Conservation (phyloP, 1,140 invertebrate species). For the Nasonia giraulti region DNA sequence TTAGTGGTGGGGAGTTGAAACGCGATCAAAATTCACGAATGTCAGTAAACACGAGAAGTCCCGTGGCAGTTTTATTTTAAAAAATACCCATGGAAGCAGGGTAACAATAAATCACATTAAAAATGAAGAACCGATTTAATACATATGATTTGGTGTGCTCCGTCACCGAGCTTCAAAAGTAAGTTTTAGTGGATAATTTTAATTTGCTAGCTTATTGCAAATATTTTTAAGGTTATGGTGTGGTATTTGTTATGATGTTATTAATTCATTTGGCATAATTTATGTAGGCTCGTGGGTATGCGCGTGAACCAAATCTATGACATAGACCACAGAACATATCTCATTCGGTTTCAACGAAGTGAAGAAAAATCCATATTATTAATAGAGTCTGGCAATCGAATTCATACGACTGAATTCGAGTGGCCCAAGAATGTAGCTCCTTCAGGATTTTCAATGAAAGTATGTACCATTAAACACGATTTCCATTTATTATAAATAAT, state of each 20-base stretch:
- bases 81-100: conserved; percentile 10
- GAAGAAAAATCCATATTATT: conserved; percentile 92
- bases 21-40: background rate
- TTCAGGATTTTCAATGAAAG: conserved; percentile 98
- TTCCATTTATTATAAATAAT: background rate
- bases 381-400: conserved; percentile 94
- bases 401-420: conserved; percentile 96
- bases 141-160: conserved; percentile 92
- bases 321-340: conserved; percentile 96
- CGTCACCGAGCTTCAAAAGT: conserved; percentile 90
- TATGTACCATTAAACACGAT: conserved; percentile 63
- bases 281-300: conserved; percentile 88
- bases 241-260: conserved; percentile 5
- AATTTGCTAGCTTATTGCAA: background rate
- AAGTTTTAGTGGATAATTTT: conserved; percentile 62
- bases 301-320: conserved; percentile 98
- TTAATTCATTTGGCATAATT: conserved; percentile 40
- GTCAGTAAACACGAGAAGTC: background rate
- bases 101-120: conserved; percentile 55
- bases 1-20: background rate
- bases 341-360: conserved; percentile 89
- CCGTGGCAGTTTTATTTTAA: background rate
- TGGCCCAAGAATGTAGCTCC: conserved; percentile 98
- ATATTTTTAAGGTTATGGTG: conserved; percentile 36
- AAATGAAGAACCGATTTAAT: conserved; percentile 94